phyloP scores from a whole-genome alignment of 2,113 vertebrate species.

The Nesogale talazaci region DNA sequence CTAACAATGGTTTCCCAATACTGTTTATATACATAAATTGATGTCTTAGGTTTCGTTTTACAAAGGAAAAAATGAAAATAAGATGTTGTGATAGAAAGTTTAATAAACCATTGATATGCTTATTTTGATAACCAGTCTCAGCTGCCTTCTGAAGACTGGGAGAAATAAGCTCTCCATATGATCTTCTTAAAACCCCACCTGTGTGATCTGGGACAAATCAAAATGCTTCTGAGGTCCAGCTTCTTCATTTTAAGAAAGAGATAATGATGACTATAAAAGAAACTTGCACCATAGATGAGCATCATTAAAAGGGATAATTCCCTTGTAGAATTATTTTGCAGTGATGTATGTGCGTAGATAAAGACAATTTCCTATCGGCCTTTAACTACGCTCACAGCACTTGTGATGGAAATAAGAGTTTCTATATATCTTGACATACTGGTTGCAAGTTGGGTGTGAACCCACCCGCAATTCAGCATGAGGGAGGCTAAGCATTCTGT shows the following conservation, averaged over 20 bases:
- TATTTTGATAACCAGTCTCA: background rate
- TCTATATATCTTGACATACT: background rate
- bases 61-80: too few relatives aligned
- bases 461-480: too few relatives aligned
- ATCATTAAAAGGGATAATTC: background rate
- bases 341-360: background rate
- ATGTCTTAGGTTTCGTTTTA: background rate
- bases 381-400: fast-evolving
- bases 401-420: background rate
- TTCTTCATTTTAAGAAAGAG: background rate
- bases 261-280: background rate
- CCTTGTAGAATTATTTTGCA: background rate
- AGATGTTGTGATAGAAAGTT: background rate
- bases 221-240: background rate
- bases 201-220: background rate
- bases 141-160: background rate
- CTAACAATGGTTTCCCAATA: background rate
- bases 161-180: background rate
- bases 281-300: background rate
- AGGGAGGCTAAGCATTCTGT: too few relatives aligned
- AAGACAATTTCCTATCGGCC: background rate
- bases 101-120: background rate
- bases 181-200: background rate
- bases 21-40: background rate
- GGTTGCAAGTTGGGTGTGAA: too few relatives aligned